phyloP scores from a whole-genome alignment of 2,113 vertebrate genomes.

The Rallus limicola region DNA sequence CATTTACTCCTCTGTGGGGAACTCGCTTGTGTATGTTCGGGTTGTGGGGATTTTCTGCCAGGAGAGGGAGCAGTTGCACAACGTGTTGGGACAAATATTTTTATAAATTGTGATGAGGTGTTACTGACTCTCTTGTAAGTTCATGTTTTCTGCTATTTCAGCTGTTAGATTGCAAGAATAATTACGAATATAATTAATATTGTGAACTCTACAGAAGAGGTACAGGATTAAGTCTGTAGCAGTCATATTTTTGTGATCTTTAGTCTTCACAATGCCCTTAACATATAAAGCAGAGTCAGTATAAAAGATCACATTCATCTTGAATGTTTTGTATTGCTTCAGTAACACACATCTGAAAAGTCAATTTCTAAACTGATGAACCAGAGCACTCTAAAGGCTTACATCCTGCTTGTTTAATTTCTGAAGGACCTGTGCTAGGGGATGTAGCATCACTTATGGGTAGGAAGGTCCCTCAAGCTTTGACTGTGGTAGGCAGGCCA shows the following conservation, averaged over 20 bases:
- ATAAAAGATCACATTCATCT: neutral
- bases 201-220: neutral
- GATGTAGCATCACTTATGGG: neutral
- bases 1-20: neutral
- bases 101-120: neutral
- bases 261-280: neutral
- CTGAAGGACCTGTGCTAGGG: neutral
- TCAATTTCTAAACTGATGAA: neutral
- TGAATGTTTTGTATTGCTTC: neutral
- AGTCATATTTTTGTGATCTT: neutral
- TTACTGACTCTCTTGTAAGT: neutral
- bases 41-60: neutral
- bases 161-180: neutral
- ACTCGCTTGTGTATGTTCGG: rapidly evolving
- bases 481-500: neutral
- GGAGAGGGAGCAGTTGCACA: constrained; percentile 58
- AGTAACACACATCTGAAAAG: neutral
- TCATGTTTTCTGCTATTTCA: neutral
- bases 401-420: neutral
- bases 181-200: neutral
- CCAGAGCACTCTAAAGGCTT: neutral
- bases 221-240: neutral
- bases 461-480: neutral
- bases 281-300: neutral
- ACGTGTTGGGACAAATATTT: neutral